Evolutionary conservation across 2,113 vertebrate genomes (phyloP).

Genomic region (Cnemophilus loriae): DNA sequence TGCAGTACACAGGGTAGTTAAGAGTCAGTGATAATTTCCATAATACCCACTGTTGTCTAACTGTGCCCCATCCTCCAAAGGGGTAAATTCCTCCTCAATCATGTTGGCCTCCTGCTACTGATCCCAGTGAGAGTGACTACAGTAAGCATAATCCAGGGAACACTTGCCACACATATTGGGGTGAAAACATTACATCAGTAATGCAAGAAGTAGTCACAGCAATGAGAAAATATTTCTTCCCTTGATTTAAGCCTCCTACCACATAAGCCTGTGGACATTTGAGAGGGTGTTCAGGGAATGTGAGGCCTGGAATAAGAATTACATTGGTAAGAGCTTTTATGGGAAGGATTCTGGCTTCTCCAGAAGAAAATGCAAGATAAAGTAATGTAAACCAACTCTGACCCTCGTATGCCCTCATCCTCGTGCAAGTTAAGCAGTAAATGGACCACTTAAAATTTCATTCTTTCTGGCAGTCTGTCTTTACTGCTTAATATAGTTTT

Average conservation of each 20-base stretch:
- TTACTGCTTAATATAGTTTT: not conserved
- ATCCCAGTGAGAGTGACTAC: not conserved
- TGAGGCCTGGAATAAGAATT: not conserved
- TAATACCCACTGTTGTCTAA: not conserved
- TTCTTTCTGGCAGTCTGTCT: not conserved
- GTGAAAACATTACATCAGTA: not conserved
- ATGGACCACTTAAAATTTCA: not conserved
- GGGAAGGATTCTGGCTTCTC: not conserved
- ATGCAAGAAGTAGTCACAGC: not conserved
- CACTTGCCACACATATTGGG: not conserved
- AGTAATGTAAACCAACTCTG: not conserved
- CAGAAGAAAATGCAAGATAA: conserved; percentile 16
- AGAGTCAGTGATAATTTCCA: not conserved
- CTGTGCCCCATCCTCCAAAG: not conserved
- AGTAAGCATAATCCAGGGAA: not conserved
- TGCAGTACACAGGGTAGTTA: not conserved
- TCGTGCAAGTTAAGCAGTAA: conserved; percentile 2
- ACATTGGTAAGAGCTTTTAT: not conserved
- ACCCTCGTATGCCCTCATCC: not conserved
- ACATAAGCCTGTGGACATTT: not conserved
- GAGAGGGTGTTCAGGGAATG: conserved; percentile 6
- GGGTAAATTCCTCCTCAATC: not conserved
- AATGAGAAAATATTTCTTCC: not conserved
- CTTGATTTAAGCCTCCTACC: not conserved
- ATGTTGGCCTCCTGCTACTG: not conserved